A percentile compares a stretch with the other conserved stretches of the same genome.
These are phyloP conservation scores for Acleris cristana DNA, from an alignment of 2,888 invertebrate genomes.

Conservation along the genomic window DNA sequence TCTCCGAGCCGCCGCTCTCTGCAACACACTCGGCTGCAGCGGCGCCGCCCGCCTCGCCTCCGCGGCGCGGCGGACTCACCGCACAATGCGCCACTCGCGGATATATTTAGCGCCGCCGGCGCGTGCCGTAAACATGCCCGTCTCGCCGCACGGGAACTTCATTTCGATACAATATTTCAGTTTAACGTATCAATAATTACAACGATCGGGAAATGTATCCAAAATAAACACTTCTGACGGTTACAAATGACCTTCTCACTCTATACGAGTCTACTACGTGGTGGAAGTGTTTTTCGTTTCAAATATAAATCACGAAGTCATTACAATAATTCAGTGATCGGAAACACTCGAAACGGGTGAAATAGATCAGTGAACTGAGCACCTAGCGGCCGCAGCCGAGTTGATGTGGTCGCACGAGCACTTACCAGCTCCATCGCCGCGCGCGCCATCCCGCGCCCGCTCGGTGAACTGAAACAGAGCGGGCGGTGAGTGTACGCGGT, in stretches of 20 bases:
- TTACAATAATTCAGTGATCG: constrained; percentile 17
- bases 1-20: constrained; percentile 53
- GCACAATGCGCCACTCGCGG: constrained; percentile 55
- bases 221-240: background rate
- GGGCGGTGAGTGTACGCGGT: constrained; percentile 26
- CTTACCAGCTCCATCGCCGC: constrained; percentile 74
- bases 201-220: background rate
- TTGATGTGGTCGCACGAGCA: constrained; percentile 41
- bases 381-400: constrained; percentile 41
- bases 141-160: constrained; percentile 8
- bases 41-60: constrained; percentile 7
- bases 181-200: constrained; percentile 13
- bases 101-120: constrained; percentile 64
- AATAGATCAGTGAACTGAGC: constrained; percentile 7
- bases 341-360: constrained; percentile 15
- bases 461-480: constrained; percentile 76
- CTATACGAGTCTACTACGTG: background rate
- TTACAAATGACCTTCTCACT: background rate
- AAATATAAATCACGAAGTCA: constrained; percentile 24
- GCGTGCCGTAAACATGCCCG: constrained; percentile 40
- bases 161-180: constrained; percentile 12
- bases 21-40: constrained; percentile 40
- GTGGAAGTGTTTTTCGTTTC: background rate
- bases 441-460: constrained; percentile 74
- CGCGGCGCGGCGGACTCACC: constrained; percentile 44